Conservation (phyloP, 2,888 invertebrate genomes). For the Amaurobius ferox region DNA sequence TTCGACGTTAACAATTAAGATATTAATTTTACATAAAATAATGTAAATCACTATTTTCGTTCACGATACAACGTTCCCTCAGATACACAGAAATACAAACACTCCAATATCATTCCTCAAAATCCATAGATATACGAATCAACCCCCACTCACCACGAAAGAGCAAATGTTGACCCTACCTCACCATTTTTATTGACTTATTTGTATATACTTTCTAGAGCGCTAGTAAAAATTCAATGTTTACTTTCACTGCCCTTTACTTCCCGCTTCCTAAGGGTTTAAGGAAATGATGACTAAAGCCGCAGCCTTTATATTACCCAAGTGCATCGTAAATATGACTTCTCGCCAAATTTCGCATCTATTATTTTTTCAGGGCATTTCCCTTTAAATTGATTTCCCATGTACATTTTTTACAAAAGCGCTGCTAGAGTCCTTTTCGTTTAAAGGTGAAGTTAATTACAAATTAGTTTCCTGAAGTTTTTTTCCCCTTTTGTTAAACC, state of each 20-base stretch:
- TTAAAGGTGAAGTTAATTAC: constrained; percentile 48
- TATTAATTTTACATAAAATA: too few species aligned
- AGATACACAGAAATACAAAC: too few species aligned
- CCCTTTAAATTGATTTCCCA: constrained; percentile 67
- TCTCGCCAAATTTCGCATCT: constrained; percentile 51
- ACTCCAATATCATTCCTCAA: too few species aligned
- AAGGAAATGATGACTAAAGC: constrained; percentile 63
- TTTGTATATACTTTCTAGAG: too few species aligned
- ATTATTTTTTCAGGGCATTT: constrained; percentile 18
- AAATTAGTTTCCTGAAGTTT: constrained; percentile 56
- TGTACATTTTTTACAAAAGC: constrained; percentile 53
- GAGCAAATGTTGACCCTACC: too few species aligned
- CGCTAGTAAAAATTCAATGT: constrained; percentile 59
- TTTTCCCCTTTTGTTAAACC: not conserved
- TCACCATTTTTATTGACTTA: too few species aligned
- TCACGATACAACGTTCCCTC: too few species aligned
- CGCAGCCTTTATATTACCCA: constrained; percentile 54
- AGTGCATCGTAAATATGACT: constrained; percentile 62
- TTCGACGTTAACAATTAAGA: too few species aligned
- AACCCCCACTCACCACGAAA: too few species aligned
- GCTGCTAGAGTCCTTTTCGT: constrained; percentile 9
- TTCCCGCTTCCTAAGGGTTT: constrained; percentile 38
- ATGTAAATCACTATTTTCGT: too few species aligned
- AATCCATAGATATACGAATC: too few species aligned
- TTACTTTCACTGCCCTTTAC: constrained; percentile 42